A percentile compares a stretch with the other conserved stretches of the same genome.
Evolutionary conservation across 2,113 vertebrate species (phyloP).

Genomic region (Archilochus colubris): DNA sequence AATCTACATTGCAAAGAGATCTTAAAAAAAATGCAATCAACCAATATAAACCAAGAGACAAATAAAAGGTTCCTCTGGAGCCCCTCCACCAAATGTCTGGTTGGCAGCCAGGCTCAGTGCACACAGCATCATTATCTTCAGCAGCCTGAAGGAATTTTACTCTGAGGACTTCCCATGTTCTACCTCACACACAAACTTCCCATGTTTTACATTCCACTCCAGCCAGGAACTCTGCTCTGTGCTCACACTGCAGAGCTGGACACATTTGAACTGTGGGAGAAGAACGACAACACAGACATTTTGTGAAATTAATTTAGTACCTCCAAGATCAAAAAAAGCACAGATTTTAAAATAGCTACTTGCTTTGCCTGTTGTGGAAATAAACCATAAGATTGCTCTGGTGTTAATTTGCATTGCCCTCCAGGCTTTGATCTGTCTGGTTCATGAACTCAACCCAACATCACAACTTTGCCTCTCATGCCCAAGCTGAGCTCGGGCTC

Average conservation of each 20-base stretch:
- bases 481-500: background rate
- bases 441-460: background rate
- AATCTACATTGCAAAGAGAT: background rate
- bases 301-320: background rate
- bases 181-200: background rate
- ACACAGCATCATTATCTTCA: background rate
- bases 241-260: background rate
- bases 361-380: constrained; percentile 11
- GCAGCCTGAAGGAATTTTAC: background rate
- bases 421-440: constrained; percentile 28
- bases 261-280: background rate
- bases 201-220: background rate
- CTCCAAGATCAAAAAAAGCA: constrained; percentile 43
- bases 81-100: background rate
- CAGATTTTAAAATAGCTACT: background rate
- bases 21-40: background rate
- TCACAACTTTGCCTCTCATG: background rate
- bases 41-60: background rate
- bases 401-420: background rate
- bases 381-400: constrained; percentile 13
- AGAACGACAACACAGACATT: background rate
- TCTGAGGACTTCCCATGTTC: background rate
- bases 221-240: background rate
- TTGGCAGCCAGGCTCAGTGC: background rate
- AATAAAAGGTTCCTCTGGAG: background rate